Base-by-base conservation (phyloP, 2,797 vertebrate genomes). In the Xenopus petersii region DNA sequence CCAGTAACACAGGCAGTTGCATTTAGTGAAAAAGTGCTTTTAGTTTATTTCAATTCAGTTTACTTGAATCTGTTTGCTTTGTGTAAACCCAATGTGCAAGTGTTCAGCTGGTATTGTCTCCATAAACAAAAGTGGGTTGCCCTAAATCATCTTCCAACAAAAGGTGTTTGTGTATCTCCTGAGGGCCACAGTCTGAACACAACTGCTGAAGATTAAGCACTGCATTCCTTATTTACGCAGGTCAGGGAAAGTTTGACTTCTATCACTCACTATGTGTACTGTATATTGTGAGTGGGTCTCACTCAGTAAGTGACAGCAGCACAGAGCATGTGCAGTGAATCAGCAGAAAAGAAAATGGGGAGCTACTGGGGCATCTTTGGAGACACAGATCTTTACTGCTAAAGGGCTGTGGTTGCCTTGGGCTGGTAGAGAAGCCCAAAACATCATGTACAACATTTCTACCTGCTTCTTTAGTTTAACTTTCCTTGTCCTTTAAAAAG, bases 161-260 rank as follows among this genome's bases (percentile, higher is more conserved):
- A 73, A 56, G 54, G 80, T 83, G 80, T 82, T 82, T 82, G 60
- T 65, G 75, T 75, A 79, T 73, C 73, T 47, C 48, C 65, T 17
- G 17, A 12, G 1, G 64, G 72, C 73, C 78, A 67, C 82, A 78
- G 77, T 70, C 73, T 21, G 42, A 76, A 82, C 80, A 75, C 72
- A 84, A 82, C 79, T 67, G 76, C 77, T 79, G 80, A 78, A 75
- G 83, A 81, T 81, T 71, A 70, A 79, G 64, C 70, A 51, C 70
- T 64, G 77, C 48, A 59, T 81, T 84, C 82, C 72, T 49, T 68
- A 67, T 82, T 83, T 78, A 36, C 74, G 77, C 74, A 81, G 82
- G 82, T 84, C 84, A 82, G 81, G 80, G 75, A 70, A 68, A 87
- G 83, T 82, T 84, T 84, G 72, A 79, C 77, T 81, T 82, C 82